A percentile compares a stretch with the other conserved stretches of the same genome.
Evolutionary conservation across 2,113 vertebrate genomes (phyloP).

Genomic region (Pteropus alecto): DNA sequence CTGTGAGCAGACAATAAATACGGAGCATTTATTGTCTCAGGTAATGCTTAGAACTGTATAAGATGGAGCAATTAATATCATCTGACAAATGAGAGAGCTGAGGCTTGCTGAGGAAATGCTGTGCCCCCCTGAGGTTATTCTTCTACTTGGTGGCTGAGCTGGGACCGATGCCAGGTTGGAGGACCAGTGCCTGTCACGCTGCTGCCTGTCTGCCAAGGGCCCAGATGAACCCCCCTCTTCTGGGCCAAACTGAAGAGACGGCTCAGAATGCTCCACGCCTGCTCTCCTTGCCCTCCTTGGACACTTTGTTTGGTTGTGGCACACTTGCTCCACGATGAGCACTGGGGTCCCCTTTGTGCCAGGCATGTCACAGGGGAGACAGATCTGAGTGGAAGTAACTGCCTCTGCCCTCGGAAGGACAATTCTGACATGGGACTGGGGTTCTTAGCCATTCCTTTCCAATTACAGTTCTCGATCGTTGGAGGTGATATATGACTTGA

Average conservation of each 20-base stretch:
- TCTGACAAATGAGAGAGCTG: fast-evolving
- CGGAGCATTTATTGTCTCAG: fast-evolving
- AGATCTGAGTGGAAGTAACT: fast-evolving
- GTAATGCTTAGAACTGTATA: fast-evolving
- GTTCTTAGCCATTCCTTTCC: not conserved
- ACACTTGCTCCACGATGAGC: fast-evolving
- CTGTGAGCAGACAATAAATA: fast-evolving
- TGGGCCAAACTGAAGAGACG: fast-evolving
- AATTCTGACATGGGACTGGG: not conserved
- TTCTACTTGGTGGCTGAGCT: not conserved
- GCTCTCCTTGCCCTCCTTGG: fast-evolving
- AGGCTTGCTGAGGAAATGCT: not conserved
- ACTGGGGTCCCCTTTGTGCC: not conserved
- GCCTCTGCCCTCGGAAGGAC: not conserved
- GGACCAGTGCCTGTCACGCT: too few relatives aligned
- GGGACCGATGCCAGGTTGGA: fast-evolving
- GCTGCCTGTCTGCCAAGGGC: not conserved
- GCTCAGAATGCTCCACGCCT: not conserved
- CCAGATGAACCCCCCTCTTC: fast-evolving
- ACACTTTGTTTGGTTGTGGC: fast-evolving
- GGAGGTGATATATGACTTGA: not conserved
- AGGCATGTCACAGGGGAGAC: not conserved
- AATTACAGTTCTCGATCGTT: fast-evolving
- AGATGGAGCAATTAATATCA: fast-evolving
- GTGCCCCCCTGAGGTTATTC: fast-evolving